Percentiles rank a stretch among this genome's conserved stretches.
Evolutionary conservation across 2,113 vertebrate genomes (phyloP).

Genomic region (Saimiri boliviensis): DNA sequence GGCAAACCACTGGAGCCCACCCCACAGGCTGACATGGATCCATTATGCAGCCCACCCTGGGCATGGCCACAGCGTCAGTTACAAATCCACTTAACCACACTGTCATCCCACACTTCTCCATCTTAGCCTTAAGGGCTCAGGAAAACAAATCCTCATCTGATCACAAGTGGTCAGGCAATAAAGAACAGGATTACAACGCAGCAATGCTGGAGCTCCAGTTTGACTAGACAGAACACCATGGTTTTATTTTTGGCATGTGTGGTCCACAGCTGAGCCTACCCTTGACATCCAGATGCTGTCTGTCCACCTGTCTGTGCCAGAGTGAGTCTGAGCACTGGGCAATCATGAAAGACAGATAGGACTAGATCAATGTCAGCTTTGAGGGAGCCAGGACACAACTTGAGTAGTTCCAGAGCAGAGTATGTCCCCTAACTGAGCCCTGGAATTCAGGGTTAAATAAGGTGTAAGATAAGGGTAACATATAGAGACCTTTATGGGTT

Average conservation of each 20-base stretch:
- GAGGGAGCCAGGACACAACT: background rate
- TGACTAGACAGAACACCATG: background rate
- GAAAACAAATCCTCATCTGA: conserved; percentile 42
- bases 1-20: conserved; percentile 2
- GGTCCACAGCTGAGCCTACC: conserved; percentile 65
- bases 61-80: conserved; percentile 16
- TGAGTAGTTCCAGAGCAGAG: background rate
- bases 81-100: conserved; percentile 55
- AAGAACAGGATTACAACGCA: background rate
- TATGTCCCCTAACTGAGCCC: background rate
- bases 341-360: background rate
- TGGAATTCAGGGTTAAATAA: background rate
- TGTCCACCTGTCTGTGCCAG: conserved; percentile 64
- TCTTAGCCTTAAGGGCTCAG: conserved; percentile 1
- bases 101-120: conserved; percentile 23
- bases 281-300: conserved; percentile 28
- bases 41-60: background rate
- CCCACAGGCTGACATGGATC: background rate
- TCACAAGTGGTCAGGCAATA: conserved; percentile 34
- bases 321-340: conserved; percentile 14
- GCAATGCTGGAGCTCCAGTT: background rate
- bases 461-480: background rate
- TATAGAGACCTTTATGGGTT: background rate
- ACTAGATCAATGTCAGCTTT: background rate
- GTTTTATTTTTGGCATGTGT: conserved; percentile 57